Conservation (phyloP, 1,140 invertebrate genomes). For the Thaumetopoea pityocampa region DNA sequence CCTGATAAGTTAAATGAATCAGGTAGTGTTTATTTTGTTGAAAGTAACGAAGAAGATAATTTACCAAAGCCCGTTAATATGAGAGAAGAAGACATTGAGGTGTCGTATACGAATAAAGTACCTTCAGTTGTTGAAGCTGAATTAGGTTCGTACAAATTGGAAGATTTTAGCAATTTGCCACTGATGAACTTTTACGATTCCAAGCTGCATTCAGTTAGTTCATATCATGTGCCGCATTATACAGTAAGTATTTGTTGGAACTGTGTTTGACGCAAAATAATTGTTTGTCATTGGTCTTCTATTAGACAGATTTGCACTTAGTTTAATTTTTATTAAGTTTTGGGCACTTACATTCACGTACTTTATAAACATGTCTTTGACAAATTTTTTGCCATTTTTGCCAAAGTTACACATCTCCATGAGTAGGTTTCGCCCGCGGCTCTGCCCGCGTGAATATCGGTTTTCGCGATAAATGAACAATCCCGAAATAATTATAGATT, state of each 20-base stretch:
- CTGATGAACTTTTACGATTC: slow-evolving; percentile 60
- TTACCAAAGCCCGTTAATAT: slow-evolving; percentile 48
- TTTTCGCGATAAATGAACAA: no score
- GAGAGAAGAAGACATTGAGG: slow-evolving; percentile 40
- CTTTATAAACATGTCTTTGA: no score
- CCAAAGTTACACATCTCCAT: no score
- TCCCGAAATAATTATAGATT: no score
- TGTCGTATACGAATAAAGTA: slow-evolving; percentile 48
- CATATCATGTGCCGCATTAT: slow-evolving; percentile 64
- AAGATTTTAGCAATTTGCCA: slow-evolving; percentile 51
- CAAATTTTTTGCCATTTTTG: no score
- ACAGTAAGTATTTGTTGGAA: slow-evolving; percentile 45
- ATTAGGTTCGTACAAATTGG: slow-evolving; percentile 36
- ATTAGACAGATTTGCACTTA: no score
- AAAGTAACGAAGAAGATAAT: slow-evolving; percentile 30
- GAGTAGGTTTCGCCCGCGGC: no score
- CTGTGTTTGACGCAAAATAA: neutral
- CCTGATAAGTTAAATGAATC: no score
- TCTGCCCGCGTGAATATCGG: no score
- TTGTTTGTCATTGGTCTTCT: no score
- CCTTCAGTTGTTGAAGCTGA: slow-evolving; percentile 38
- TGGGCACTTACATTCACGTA: no score
- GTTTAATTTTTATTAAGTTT: no score
- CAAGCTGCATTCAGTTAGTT: slow-evolving; percentile 52
- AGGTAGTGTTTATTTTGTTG: neutral